Evolutionary conservation across 92 coral and sea anemone genomes (phyloP).

Genomic region (Epizoanthus illoricatus): DNA sequence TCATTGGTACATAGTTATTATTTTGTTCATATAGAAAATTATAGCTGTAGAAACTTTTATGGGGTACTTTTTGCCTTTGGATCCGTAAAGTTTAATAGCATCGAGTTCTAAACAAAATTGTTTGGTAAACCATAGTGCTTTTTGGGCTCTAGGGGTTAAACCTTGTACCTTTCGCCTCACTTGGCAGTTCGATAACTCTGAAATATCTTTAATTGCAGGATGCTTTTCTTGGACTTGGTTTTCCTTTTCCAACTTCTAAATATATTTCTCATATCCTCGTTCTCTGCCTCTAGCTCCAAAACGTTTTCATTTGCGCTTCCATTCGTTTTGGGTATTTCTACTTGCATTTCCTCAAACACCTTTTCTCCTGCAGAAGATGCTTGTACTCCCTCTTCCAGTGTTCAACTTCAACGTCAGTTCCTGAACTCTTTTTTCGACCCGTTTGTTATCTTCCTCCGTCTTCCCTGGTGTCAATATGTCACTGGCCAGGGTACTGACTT

Average conservation of each 20-base stretch:
- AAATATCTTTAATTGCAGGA: slow-evolving; percentile 12
- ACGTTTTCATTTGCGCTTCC: slow-evolving; percentile 24
- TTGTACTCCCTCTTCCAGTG: slow-evolving; percentile 48
- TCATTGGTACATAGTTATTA: too few relatives aligned
- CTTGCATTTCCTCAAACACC: slow-evolving; percentile 44
- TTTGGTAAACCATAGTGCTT: slow-evolving; percentile 50
- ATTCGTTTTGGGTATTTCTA: neutral
- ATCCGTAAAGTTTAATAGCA: slow-evolving; percentile 29
- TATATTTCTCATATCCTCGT: slow-evolving; percentile 32
- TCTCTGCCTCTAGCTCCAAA: slow-evolving; percentile 30
- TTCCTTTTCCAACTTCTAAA: too few relatives aligned
- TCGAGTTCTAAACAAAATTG: slow-evolving; percentile 56
- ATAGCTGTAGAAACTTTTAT: slow-evolving; percentile 12
- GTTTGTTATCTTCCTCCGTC: slow-evolving; percentile 26
- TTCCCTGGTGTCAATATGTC: slow-evolving; percentile 36
- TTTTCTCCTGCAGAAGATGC: slow-evolving; percentile 53
- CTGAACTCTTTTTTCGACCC: slow-evolving; percentile 15
- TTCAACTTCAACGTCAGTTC: slow-evolving; percentile 37
- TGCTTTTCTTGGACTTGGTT: too few relatives aligned
- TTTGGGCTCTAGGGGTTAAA: slow-evolving; percentile 45
- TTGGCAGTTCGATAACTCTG: slow-evolving; percentile 25
- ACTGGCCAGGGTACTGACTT: slow-evolving; percentile 43
- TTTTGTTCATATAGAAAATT: too few relatives aligned
- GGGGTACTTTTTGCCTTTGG: slow-evolving; percentile 42
- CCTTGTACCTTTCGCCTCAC: slow-evolving; percentile 31